These are phyloP conservation scores for Brevimyrus niger DNA, from an alignment of 2,113 vertebrate genomes.

Conservation along the genomic window DNA sequence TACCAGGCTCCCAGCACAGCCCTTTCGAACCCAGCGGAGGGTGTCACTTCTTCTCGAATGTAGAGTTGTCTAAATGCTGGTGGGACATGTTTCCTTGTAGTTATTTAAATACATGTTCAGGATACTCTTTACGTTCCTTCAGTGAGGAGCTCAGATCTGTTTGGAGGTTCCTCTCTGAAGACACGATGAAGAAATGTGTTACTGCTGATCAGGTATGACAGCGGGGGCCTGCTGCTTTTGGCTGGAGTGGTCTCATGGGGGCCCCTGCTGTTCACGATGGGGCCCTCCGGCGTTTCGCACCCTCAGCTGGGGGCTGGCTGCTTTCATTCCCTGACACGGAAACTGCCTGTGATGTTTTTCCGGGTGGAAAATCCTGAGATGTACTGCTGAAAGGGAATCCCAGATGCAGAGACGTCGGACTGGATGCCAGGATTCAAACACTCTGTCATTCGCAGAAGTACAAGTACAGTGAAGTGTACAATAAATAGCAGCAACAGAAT, in stretches of 20 bases:
- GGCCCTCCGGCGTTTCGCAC: not conserved
- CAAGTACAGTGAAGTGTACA: not conserved
- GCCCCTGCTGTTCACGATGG: not conserved
- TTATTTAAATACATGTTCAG: not conserved
- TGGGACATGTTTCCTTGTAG: constrained; percentile 9
- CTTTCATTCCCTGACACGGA: not conserved
- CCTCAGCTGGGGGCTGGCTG: not conserved
- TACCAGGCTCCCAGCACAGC: not conserved
- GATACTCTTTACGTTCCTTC: not conserved
- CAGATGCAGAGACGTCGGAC: not conserved
- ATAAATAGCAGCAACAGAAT: not conserved
- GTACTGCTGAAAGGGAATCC: not conserved
- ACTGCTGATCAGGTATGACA: not conserved
- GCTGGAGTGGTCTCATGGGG: not conserved
- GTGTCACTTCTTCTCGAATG: not conserved
- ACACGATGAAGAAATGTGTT: not conserved
- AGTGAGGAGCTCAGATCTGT: not conserved
- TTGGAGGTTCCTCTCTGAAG: not conserved
- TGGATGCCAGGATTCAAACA: not conserved
- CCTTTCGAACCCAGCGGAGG: not conserved
- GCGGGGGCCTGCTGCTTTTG: not conserved
- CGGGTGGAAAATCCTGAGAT: not conserved
- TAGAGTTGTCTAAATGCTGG: not conserved
- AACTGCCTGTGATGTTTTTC: not conserved
- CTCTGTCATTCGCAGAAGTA: not conserved